Evolutionary conservation across 2,797 vertebrate species (phyloP).

Genomic region (Lerista edwardsae): DNA sequence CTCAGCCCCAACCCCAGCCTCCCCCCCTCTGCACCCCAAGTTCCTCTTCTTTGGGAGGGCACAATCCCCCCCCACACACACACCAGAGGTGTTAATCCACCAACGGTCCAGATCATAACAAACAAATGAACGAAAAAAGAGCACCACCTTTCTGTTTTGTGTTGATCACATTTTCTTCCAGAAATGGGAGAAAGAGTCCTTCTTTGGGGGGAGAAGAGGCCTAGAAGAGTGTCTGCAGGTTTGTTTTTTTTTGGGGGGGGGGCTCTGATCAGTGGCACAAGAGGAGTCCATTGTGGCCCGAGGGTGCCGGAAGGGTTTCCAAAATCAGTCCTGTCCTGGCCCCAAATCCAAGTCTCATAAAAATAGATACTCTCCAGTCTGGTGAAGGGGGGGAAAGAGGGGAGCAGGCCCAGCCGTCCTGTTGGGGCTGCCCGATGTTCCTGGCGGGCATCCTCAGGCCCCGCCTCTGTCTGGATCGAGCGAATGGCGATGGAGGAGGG

Average conservation of each 20-base stretch:
- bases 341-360: slow-evolving; percentile 35
- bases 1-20: slow-evolving; percentile 1
- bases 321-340: not conserved
- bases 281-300: not conserved
- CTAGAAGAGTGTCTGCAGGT: no score
- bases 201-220: no score
- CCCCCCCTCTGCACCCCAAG: slow-evolving; percentile 3
- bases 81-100: not conserved
- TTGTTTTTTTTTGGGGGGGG: not conserved
- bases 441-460: not conserved
- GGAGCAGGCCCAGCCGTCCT: not conserved
- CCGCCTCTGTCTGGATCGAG: not conserved
- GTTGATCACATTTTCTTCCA: not conserved
- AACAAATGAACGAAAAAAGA: not conserved
- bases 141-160: not conserved
- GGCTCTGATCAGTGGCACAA: not conserved
- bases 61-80: not conserved
- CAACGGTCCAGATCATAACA: slow-evolving; percentile 6
- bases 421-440: not conserved
- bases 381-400: no score
- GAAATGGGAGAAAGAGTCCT: slow-evolving; percentile 43
- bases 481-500: not conserved
- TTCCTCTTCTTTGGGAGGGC: not conserved
- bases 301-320: not conserved
- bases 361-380: slow-evolving; percentile 41